Evolutionary conservation across 2,113 vertebrate genomes (phyloP).

Genomic region (Thinocorus orbignyianus): DNA sequence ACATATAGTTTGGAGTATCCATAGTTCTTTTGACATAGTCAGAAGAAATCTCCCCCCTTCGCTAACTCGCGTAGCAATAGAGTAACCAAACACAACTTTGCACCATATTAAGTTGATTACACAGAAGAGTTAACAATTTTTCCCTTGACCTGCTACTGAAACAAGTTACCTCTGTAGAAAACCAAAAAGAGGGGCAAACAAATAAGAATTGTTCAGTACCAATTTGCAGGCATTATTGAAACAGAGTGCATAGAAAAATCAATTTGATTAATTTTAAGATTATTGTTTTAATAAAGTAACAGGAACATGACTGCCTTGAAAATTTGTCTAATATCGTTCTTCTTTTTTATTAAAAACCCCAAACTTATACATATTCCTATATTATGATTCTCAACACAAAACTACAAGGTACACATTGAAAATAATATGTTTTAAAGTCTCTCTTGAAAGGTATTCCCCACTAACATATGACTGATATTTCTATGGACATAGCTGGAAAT

Average conservation of each 20-base stretch:
- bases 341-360: neutral
- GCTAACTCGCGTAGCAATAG: neutral
- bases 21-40: neutral
- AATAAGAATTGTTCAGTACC: neutral
- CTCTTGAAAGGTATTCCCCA: neutral
- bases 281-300: neutral
- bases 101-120: neutral
- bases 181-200: neutral
- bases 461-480: neutral
- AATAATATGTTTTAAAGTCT: neutral
- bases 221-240: neutral
- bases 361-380: fast-evolving
- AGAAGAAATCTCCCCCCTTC: neutral
- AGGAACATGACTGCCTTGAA: neutral
- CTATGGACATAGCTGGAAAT: neutral
- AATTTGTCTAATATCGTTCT: neutral
- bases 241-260: neutral
- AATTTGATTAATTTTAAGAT: neutral
- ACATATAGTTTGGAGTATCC: neutral
- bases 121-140: neutral
- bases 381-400: neutral
- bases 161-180: neutral
- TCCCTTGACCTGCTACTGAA: neutral
- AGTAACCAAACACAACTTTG: neutral
- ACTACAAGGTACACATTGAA: neutral